Base-by-base conservation (phyloP, 2,797 vertebrate species). In the Threskiornis aethiopicus region DNA sequence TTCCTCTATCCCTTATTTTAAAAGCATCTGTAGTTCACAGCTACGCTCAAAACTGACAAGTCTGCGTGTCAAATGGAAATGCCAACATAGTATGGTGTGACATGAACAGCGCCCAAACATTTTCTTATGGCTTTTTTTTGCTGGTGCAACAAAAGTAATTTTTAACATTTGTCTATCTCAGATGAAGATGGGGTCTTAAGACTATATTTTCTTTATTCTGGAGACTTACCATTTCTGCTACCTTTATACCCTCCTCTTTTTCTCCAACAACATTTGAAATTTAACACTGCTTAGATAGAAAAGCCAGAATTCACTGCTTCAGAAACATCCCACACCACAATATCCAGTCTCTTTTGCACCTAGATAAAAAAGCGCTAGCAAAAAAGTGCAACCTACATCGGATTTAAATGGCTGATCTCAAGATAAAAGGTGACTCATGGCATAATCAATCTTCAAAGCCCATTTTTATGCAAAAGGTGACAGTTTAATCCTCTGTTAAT, bases 11-110 rank as follows among this genome's bases (percentile, higher is more conserved):
- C 26, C 51, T 52, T 70, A 67, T 70, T 90, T 95, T 87, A 65
- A 89, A 87, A 89, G 73, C 92, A 89, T 93, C 90, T 96, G 92
- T 73, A 94, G 84, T 65, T 95, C 93, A 91, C 87, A 92, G 69
- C 57, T 89, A 71, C 1, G 2, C 80, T 89, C 24, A 75, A 95
- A 96, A 66, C 84, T 94, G 84, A 54, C 67, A 95, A 90, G 49
- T 78, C 64, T 94, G 75, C 9, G 0, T 54, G 75, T 89, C 81
- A 92, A 90, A 89, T 87, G 71, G 86, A 90, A 94, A 75, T 93
- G 75, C 75, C 88, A 96, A 26, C 77, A 87, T 73, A 90, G 37
- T 83, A 57, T 87, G 71, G n/a, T 80, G n/a, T 87, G 84, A 84
- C 41, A 83, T 54, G 86, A 93, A 70, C 81, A 89, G 71, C 0